Conservation (phyloP, 1,140 invertebrate genomes). For the Druon quercuslanigerum region DNA sequence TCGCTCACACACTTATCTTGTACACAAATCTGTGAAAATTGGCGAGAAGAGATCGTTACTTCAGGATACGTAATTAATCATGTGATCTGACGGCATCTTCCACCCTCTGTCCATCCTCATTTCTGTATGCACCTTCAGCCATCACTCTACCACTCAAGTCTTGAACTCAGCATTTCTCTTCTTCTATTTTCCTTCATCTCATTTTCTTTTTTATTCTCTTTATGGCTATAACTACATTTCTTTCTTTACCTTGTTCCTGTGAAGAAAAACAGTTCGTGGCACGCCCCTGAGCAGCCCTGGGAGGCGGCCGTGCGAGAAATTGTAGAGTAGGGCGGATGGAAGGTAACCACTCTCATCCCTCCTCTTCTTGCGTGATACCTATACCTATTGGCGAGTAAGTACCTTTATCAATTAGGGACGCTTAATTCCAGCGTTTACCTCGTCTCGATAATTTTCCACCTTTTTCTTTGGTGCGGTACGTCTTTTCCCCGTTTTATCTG, state of each 20-base stretch:
- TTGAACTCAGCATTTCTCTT: background rate
- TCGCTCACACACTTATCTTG: background rate
- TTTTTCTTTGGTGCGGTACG: background rate
- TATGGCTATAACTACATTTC: conserved; percentile 12
- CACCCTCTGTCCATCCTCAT: background rate
- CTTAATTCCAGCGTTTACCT: conserved; percentile 23
- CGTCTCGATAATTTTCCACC: conserved; percentile 12
- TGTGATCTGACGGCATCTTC: conserved; percentile 12
- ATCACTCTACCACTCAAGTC: conserved; percentile 25
- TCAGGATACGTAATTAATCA: conserved; percentile 24
- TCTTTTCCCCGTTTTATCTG: too few species aligned
- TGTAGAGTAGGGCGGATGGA: conserved; percentile 31
- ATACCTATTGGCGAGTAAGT: conserved; percentile 31
- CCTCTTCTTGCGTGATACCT: conserved; percentile 32
- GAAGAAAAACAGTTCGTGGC: conserved; percentile 40
- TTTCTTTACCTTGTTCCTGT: conserved; percentile 10
- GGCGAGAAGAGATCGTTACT: conserved; percentile 23
- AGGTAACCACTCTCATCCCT: background rate
- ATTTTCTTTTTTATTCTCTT: conserved; percentile 21
- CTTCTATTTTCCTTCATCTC: conserved; percentile 45
- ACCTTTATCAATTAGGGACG: conserved; percentile 35
- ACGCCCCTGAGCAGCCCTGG: conserved; percentile 29
- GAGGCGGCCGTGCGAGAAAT: conserved; percentile 34
- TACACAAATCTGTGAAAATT: background rate
- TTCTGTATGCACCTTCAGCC: conserved; percentile 2